Conservation (phyloP, 2,113 vertebrate species). For the Anthoscopus minutus region DNA sequence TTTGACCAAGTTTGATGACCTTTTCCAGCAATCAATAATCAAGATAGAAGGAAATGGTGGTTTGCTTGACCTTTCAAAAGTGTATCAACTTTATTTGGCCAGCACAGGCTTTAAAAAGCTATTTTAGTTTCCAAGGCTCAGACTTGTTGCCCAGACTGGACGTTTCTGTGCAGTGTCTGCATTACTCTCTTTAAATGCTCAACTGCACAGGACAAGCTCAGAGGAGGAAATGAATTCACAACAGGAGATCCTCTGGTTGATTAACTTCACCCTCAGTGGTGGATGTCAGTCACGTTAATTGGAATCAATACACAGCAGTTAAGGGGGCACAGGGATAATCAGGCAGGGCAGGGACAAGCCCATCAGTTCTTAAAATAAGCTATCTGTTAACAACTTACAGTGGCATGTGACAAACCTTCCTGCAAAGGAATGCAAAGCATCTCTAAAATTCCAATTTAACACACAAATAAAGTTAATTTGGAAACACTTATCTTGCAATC, state of each 20-base stretch:
- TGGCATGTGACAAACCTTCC: slow-evolving; percentile 4
- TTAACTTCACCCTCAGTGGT: slow-evolving; percentile 66
- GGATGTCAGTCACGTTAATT: slow-evolving; percentile 72
- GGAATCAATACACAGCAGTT: slow-evolving; percentile 72
- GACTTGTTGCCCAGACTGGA: neutral
- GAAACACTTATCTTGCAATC: neutral
- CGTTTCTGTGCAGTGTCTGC: neutral
- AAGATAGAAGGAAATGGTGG: neutral
- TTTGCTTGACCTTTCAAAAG: neutral
- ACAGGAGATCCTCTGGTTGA: slow-evolving; percentile 64
- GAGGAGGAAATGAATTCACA: slow-evolving; percentile 75
- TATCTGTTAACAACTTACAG: slow-evolving; percentile 16
- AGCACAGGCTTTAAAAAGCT: neutral
- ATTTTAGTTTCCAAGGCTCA: neutral
- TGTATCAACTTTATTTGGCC: neutral
- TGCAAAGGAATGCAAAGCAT: slow-evolving; percentile 39
- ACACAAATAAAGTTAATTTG: slow-evolving; percentile 36
- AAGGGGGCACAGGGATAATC: slow-evolving; percentile 60
- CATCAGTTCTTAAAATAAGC: slow-evolving; percentile 44
- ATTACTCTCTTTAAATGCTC: slow-evolving; percentile 46
- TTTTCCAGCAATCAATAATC: neutral
- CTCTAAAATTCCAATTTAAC: slow-evolving; percentile 27
- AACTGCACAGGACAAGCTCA: slow-evolving; percentile 56
- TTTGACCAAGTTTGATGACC: neutral
- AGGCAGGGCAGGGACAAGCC: slow-evolving; percentile 50